Percentiles rank a stretch among this genome's conserved stretches.
phyloP scores from a whole-genome alignment of 1,140 invertebrate genomes.

The Phymastichus coffea region DNA sequence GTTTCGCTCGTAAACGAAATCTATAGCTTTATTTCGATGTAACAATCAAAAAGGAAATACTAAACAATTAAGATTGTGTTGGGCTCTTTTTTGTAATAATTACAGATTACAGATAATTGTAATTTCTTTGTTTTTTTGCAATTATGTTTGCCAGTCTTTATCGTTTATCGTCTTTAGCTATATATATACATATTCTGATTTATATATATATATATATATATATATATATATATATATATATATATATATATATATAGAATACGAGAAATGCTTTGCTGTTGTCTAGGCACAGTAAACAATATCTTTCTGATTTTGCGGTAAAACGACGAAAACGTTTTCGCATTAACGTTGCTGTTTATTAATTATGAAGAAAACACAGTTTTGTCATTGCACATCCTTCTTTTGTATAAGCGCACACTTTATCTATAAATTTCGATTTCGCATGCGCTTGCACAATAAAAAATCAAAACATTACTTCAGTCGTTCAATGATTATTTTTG shows the following conservation, averaged over 20 bases:
- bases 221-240: slow-evolving; percentile 15
- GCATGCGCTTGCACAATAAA: too few species aligned
- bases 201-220: slow-evolving; percentile 11
- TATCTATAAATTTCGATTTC: too few species aligned
- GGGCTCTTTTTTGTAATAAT: slow-evolving; percentile 5
- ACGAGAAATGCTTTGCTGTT: slow-evolving; percentile 29
- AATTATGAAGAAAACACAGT: slow-evolving; percentile 5
- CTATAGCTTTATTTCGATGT: slow-evolving; percentile 21
- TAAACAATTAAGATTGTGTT: slow-evolving; percentile 20
- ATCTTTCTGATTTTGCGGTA: neutral
- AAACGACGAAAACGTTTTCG: slow-evolving; percentile 17
- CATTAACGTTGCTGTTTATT: slow-evolving; percentile 6
- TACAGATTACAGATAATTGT: slow-evolving; percentile 27
- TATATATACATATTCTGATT: slow-evolving; percentile 15
- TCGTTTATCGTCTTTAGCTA: slow-evolving; percentile 21
- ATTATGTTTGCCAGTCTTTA: slow-evolving; percentile 28
- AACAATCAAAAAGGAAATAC: slow-evolving; percentile 17
- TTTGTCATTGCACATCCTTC: too few species aligned
- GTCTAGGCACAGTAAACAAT: slow-evolving; percentile 28
- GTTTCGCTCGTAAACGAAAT: slow-evolving; percentile 22
- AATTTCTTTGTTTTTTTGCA: slow-evolving; percentile 21
- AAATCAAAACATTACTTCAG: too few species aligned
- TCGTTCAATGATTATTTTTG: slow-evolving; percentile 10
- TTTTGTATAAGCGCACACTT: too few species aligned
- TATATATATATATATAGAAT: slow-evolving; percentile 15